Evolutionary conservation across 2,113 vertebrate species (phyloP), one percentile per base, ranked within the genome.

Genomic region (Bufo gargarizans): DNA sequence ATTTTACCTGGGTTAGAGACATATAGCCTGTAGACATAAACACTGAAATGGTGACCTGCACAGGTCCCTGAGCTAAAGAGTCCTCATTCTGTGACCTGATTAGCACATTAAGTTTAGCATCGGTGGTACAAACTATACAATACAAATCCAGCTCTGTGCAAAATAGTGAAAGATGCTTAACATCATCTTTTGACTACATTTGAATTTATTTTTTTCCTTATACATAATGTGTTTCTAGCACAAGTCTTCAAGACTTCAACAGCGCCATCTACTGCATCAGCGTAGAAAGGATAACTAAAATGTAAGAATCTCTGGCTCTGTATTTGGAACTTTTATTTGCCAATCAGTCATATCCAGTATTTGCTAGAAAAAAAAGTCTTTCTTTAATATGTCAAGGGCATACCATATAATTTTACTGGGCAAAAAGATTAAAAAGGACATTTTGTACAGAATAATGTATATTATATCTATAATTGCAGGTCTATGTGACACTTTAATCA

Each of bases 251-350:
- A 33, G 33, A 83, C 61, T 83, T 45, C 81, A 83, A 83, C 45
- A 83, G 55, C 63, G 81, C 81, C 81, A 83, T 83, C 81, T 83
- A 83, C 59, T 67, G 81, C 11, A 82, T 65, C 33, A 74, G 7
- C 9, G 0, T 19, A 76, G 47, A 20, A 49, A 76, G 17, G 16
- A 19, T 76, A 11, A 1, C 17, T 1, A 50, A 12, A 19, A 76
- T 49, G 3, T 7, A 10, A 5, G 33, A 47, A 74, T 74, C 65
- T 74, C 45, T 8, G 1, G 7, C 43, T 47, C 9, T 49, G 19
- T 10, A 50, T 76, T 20, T 50, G 16, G 6, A 6, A 72, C 6
- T 6, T 45, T 33, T 12, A 6, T 9, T 2, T 7, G 20, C 53
- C 53, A 53, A 53, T 6, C 53, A 53, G 1, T 6, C 53, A 1